Conservation (phyloP, 2,113 vertebrate species). For the Hemicordylus capensis region DNA sequence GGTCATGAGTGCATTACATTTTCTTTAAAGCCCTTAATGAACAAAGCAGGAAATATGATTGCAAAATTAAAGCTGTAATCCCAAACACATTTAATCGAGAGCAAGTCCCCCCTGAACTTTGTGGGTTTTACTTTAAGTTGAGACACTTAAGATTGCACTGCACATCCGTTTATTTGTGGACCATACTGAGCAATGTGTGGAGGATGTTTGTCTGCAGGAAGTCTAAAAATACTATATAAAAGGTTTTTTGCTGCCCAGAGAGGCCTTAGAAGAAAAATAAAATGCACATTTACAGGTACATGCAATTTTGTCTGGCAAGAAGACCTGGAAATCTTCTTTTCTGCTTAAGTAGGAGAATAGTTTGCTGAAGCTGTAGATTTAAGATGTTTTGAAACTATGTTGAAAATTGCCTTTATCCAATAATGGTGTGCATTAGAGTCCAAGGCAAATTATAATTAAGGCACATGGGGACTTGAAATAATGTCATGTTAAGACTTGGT, state of each 20-base stretch:
- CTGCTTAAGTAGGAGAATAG: not conserved
- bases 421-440: not conserved
- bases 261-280: conserved; percentile 42
- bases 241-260: conserved; percentile 47
- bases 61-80: conserved; percentile 25
- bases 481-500: not conserved
- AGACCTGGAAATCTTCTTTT: conserved; percentile 8
- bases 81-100: too few relatives aligned
- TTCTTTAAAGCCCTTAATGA: conserved; percentile 45
- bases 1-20: conserved; percentile 11
- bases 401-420: not conserved
- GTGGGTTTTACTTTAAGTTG: too few relatives aligned
- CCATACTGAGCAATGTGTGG: conserved; percentile 47
- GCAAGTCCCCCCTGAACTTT: too few relatives aligned
- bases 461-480: not conserved
- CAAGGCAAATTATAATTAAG: not conserved
- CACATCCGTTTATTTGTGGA: conserved; percentile 35
- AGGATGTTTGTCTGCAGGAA: conserved; percentile 67
- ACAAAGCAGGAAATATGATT: conserved; percentile 28
- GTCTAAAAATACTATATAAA: conserved; percentile 69
- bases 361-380: not conserved
- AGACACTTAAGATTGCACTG: too few relatives aligned
- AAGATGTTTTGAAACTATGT: not conserved
- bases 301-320: not conserved
- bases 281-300: conserved; percentile 22